Evolutionary conservation across 2,888 invertebrate genomes (phyloP), one percentile per base, ranked within the genome.

Genomic region (Cryptus viduatorius): DNA sequence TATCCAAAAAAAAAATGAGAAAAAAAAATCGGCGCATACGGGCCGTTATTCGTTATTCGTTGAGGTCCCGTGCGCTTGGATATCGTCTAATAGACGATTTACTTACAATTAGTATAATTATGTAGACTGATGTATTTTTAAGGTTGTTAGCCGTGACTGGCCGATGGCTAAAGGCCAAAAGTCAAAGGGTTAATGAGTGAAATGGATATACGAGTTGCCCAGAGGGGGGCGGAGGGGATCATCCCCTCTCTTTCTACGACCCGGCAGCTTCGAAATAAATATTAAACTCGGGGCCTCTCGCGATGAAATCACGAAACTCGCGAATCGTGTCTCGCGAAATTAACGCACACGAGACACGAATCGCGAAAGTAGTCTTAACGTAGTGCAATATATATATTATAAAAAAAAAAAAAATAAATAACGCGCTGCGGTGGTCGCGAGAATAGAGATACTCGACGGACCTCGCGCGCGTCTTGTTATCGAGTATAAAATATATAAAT

Each of bases 71-170:
- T 71, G 78, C 59, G 71, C 42, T 80, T 76, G 44, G 61, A 46
- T 69, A 76, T 48, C 65, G 69, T 46, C 42, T 65, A 67, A 84
- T 61, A 79, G 82, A 59, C 69, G 56, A 83, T 72, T 84, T 61
- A 85, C 79, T 79, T 48, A 84, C 69, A 78, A 82, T 87, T 92
- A 93, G 92, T 92, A 92, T 91, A 92, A 92, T 88, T 89, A 91
- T 83, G 92, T 93, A 93, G 93, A 93, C 93, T 93, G 93, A 93
- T 93, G 93, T 93, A 93, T 88, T 91, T 90, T 90, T 93, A 93
- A 93, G 93, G 89, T 92, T 90, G 89, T 91, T 90, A 86, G 46
- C 53, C 31, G 19, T 4, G 61, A 68, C 83, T 29, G 29, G 87
- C 88, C 84, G 79, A 83, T 88, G 86, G 56, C 65, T 48, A 42